Evolutionary conservation across 2,113 vertebrate species (phyloP).

Genomic region (Pontoporia blainvillei): DNA sequence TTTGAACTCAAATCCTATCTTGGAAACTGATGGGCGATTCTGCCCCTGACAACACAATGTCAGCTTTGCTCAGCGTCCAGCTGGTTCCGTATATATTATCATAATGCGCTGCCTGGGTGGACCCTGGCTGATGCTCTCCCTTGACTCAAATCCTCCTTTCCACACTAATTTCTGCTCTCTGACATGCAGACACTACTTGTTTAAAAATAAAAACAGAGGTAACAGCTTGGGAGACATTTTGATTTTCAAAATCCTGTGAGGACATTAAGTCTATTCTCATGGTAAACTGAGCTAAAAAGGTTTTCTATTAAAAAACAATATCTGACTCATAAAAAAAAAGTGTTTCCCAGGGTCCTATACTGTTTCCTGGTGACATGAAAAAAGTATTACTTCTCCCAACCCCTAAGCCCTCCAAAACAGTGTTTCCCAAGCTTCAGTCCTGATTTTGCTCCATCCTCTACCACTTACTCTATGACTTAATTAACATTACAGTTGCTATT

Average conservation of each 20-base stretch:
- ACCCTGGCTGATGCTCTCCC: neutral
- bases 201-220: constrained; percentile 50
- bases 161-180: constrained; percentile 39
- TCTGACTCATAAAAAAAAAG: neutral
- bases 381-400: constrained; percentile 10
- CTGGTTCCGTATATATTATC: constrained; percentile 58
- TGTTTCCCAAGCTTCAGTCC: constrained; percentile 15
- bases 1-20: constrained; percentile 71
- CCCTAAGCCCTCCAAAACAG: neutral
- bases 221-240: constrained; percentile 23
- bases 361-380: constrained; percentile 7
- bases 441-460: neutral
- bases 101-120: constrained; percentile 38
- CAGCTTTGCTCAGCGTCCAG: constrained; percentile 64
- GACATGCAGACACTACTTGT: neutral
- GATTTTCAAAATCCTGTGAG: constrained; percentile 23
- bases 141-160: neutral
- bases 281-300: neutral
- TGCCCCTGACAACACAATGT: constrained; percentile 66
- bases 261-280: neutral
- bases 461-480: neutral
- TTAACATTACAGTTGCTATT: neutral
- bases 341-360: neutral
- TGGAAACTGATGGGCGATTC: constrained; percentile 63
- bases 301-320: neutral